A percentile compares a stretch with the other conserved stretches of the same genome.
Conservation (phyloP, 2,888 invertebrate genomes). For the Melanostoma mellinum region DNA sequence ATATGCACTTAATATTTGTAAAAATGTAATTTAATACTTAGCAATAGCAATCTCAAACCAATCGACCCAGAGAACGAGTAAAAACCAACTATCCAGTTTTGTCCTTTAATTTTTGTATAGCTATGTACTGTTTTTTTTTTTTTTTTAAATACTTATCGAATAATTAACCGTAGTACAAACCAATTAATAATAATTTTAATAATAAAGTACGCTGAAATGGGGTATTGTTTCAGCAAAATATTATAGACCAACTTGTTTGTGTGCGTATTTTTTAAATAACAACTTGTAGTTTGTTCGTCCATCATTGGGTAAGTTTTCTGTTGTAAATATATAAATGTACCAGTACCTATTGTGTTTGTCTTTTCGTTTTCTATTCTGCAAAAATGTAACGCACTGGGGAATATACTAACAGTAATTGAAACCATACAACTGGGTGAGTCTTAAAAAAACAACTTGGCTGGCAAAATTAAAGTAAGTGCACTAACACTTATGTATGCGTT, state of each 20-base stretch:
- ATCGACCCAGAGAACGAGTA: slow-evolving; percentile 49
- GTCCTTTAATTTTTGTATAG: slow-evolving; percentile 50
- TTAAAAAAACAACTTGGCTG: neutral
- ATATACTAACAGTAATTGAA: slow-evolving; percentile 43
- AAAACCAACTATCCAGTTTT: slow-evolving; percentile 40
- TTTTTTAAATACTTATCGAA: slow-evolving; percentile 51
- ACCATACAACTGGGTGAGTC: slow-evolving; percentile 19
- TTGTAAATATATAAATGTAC: slow-evolving; percentile 11
- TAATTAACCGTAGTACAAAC: slow-evolving; percentile 72
- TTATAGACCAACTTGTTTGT: slow-evolving; percentile 35
- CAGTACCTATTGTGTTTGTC: slow-evolving; percentile 20
- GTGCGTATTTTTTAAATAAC: slow-evolving; percentile 55
- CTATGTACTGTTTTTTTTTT: slow-evolving; percentile 48
- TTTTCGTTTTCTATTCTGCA: slow-evolving; percentile 7
- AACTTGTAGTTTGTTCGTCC: neutral
- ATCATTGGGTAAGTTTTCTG: slow-evolving; percentile 23
- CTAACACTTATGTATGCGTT: neutral
- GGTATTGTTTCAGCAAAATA: slow-evolving; percentile 57
- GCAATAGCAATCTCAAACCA: slow-evolving; percentile 44
- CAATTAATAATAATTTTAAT: slow-evolving; percentile 60
- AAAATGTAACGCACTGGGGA: slow-evolving; percentile 42
- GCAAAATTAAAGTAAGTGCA: slow-evolving; percentile 7
- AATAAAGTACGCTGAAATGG: slow-evolving; percentile 65
- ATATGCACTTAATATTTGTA: slow-evolving; percentile 57
- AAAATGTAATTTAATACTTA: slow-evolving; percentile 30